Evolutionary conservation across 2,888 invertebrate species (phyloP), one percentile per base, ranked within the genome.

Genomic region (Synanthedon myopaeformis): DNA sequence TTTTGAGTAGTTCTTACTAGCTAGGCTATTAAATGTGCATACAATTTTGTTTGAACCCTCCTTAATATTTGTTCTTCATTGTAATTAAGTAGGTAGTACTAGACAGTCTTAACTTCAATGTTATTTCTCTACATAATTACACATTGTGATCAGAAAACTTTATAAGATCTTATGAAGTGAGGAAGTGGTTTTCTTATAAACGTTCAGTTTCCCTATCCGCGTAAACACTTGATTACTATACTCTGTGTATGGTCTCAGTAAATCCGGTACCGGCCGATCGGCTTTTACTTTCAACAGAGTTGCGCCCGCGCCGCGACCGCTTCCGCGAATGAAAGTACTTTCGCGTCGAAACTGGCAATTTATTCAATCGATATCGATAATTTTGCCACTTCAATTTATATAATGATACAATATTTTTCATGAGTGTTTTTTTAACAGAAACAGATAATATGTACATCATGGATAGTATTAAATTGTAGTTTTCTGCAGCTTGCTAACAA

Each of bases 291-390:
- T 85, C 84, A 60, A 66, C 62, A 66, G 64, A 60, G 66, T 66
- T 69, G 72, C 67, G 74, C 65, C 59, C 55, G 67, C 66, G 69
- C 54, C 55, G 65, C 81, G 85, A 86, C 86, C 84, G 82, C 81
- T 86, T 86, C 86, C 84, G 82, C 72, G 70, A 82, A 76, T 62
- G 81, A 84, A 85, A 83, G 84, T 82, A 72, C 68, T 72, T 72
- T 66, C 67, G 49, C 41, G 53, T 35, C 56, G 59, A 54, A 57
- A 56, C 55, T 54, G 41, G 41, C 57, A 14, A 56, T 55, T 61
- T 57, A 61, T 58, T 59, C 58, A 58, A 62, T 66, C 61, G 65
- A 66, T 67, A 65, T 65, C 64, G 65, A 67, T 63, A 58, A 56
- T 58, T 60, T 57, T 45, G 51, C 42, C 42, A 53, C 53, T 51